Evolutionary conservation across 2,797 vertebrate species (phyloP), one percentile per base, ranked within the genome.

Genomic region (Eidolon dupreanum): DNA sequence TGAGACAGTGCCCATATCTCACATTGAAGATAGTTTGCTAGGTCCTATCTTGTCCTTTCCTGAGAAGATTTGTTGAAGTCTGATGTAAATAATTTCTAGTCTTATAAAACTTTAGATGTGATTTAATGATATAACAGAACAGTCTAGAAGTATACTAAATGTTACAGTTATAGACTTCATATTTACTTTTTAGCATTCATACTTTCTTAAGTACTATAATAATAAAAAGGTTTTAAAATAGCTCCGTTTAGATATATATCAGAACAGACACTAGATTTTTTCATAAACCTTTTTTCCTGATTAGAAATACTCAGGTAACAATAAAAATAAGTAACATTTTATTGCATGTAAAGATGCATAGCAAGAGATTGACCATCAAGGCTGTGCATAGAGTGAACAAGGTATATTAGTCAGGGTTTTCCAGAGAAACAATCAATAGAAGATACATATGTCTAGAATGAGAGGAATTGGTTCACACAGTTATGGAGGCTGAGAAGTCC

Each of bases 61-160:
- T 90, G 55, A 55, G 85, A 96, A 94, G 0, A 33, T 81, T 96
- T 63, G 5, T 89, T 95, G 46, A 93, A 10, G n/a, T 61, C 43
- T 93, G n/a, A 71, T 78, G 22, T 87, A 95, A 94, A 88, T 94
- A 88, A 81, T 41, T 91, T 95, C 24, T 88, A 77, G 33, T 86
- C 74, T 86, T 95, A 75, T 77, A 79, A 96, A 97, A 51, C 43
- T 19, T 33, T 65, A 66, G 33, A 15, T 87, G 2, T 88, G 61
- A 89, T 68, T 78, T 95, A 95, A 63, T 92, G 63, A 88, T 95
- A 4, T 88, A 49, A 83, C 26, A 85, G 46, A 46, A 61, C 31
- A 68, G 79, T 92, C 57, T 92, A 82, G 20, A 96, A 90, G 59
- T 57, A 90, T 43, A 59, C 22, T 90, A 88, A 91, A 84, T 82